These are phyloP conservation scores for Coreoperca whiteheadi DNA, from an alignment of 2,113 vertebrate genomes.

Conservation along the genomic window DNA sequence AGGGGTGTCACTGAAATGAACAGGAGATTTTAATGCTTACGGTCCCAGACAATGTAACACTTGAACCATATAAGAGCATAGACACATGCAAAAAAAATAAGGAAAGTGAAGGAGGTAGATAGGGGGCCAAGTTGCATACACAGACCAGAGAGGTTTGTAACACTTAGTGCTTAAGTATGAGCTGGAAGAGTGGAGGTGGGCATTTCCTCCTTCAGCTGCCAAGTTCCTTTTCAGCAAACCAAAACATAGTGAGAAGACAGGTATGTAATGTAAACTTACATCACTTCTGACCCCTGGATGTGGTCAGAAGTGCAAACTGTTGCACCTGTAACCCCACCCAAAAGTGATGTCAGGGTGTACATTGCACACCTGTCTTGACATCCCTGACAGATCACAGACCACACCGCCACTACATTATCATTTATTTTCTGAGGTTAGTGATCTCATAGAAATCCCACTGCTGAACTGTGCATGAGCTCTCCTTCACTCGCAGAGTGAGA, in stretches of 20 bases:
- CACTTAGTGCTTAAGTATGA: conserved; percentile 13
- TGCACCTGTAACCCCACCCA: conserved; percentile 13
- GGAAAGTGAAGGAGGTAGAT: conserved; percentile 8
- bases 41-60: conserved; percentile 10
- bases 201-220: conserved; percentile 23
- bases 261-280: conserved; percentile 12
- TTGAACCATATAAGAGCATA: not conserved
- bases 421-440: not conserved
- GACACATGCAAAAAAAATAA: conserved; percentile 4
- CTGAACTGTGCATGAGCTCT: not conserved
- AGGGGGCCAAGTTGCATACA: conserved; percentile 1
- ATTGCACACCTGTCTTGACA: conserved; percentile 23
- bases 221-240: conserved; percentile 17
- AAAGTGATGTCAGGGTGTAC: not conserved
- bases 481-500: not conserved
- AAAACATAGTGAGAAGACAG: not conserved
- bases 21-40: not conserved
- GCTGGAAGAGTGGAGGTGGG: conserved; percentile 40
- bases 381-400: conserved; percentile 4
- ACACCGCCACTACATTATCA: not conserved
- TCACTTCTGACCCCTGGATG: not conserved
- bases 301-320: not conserved
- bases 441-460: not conserved
- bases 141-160: conserved; percentile 27
- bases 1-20: conserved; percentile 21